Evolutionary conservation across 2,888 invertebrate species (phyloP).

Genomic region (Oscheius sp.): DNA sequence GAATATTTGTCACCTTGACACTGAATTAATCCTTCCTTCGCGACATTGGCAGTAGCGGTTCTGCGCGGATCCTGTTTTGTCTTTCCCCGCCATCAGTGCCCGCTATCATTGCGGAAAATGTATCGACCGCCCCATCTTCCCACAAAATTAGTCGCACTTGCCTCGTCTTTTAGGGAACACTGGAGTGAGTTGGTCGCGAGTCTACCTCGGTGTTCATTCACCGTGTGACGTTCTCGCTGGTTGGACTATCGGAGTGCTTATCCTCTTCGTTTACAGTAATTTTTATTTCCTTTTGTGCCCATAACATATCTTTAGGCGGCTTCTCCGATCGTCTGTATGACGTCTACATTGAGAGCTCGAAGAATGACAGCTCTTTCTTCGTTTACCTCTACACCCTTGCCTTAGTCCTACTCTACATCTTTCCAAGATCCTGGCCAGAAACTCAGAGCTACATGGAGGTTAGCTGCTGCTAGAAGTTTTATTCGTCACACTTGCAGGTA

Average conservation of each 20-base stretch:
- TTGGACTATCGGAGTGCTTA: slow-evolving; percentile 52
- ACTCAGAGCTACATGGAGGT: slow-evolving; percentile 56
- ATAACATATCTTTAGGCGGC: slow-evolving; percentile 31
- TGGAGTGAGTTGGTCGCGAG: slow-evolving; percentile 49
- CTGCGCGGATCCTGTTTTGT: slow-evolving; percentile 34
- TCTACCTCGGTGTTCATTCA: slow-evolving; percentile 54
- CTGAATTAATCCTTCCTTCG: slow-evolving; percentile 9
- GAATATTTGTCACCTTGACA: slow-evolving; percentile 30
- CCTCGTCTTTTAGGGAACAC: slow-evolving; percentile 43
- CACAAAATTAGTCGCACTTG: slow-evolving; percentile 18
- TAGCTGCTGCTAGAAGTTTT: not conserved
- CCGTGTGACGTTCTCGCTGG: slow-evolving; percentile 53
- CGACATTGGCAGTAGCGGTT: slow-evolving; percentile 6
- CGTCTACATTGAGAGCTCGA: slow-evolving; percentile 40
- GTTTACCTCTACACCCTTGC: slow-evolving; percentile 37
- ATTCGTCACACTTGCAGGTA: slow-evolving; percentile 29
- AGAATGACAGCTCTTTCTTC: slow-evolving; percentile 32
- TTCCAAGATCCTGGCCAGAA: slow-evolving; percentile 54
- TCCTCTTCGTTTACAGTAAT: slow-evolving; percentile 45
- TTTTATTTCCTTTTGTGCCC: slow-evolving; percentile 4
- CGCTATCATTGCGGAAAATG: slow-evolving; percentile 28
- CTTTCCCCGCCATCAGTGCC: slow-evolving; percentile 16
- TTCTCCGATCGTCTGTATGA: slow-evolving; percentile 42
- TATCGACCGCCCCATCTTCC: slow-evolving; percentile 27
- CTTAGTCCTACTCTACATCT: slow-evolving; percentile 38